Conservation (phyloP, 2,113 vertebrate genomes). For the Protobothrops mucrosquamatus region DNA sequence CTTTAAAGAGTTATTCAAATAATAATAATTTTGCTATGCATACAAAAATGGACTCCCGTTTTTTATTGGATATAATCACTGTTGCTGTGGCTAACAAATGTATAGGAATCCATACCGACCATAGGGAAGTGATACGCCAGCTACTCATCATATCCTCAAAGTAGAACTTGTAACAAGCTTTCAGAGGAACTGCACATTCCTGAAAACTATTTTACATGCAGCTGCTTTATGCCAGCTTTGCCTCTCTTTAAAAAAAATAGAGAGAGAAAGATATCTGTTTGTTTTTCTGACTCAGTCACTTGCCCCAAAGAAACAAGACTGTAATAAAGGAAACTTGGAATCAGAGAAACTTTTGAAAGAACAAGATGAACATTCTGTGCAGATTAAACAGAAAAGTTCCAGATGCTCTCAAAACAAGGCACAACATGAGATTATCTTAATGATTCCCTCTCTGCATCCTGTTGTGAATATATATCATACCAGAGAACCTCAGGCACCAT, state of each 20-base stretch:
- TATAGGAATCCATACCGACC: background rate
- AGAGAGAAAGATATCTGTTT: background rate
- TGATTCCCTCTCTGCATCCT: constrained; percentile 9
- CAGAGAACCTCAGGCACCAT: background rate
- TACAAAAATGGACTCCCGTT: background rate
- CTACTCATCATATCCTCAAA: background rate
- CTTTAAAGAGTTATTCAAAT: background rate
- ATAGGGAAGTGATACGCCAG: background rate
- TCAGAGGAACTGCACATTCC: background rate
- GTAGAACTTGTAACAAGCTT: background rate
- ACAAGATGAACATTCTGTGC: background rate
- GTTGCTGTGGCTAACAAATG: background rate
- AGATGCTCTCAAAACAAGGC: constrained; percentile 19
- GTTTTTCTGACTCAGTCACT: background rate
- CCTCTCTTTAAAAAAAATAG: background rate
- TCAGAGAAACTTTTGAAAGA: background rate
- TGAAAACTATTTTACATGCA: background rate
- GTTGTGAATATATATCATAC: constrained; percentile 9
- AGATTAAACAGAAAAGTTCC: constrained; percentile 13
- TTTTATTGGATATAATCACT: background rate
- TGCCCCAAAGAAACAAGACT: background rate
- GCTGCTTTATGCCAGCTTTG: background rate
- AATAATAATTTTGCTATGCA: background rate
- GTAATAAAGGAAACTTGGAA: background rate
- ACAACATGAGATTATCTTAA: constrained; percentile 12